A percentile compares a stretch with the other conserved stretches of the same genome.
Evolutionary conservation across 1,140 invertebrate species (phyloP).

Genomic region (Apis laboriosa): DNA sequence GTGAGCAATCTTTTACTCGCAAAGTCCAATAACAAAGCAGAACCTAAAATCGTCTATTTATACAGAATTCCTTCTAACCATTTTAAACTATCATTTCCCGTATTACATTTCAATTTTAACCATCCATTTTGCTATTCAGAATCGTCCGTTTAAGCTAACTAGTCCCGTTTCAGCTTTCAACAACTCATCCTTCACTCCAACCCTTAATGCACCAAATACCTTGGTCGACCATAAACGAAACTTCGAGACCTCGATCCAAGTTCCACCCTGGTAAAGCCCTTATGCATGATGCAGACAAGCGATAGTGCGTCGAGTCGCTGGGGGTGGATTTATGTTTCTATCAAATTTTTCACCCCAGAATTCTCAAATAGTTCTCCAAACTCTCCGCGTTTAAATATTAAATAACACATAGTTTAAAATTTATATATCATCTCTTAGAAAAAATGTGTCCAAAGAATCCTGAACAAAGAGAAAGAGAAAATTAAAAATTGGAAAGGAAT

Average conservation of each 20-base stretch:
- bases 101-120: too few relatives aligned
- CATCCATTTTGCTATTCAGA: not conserved
- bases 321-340: too few relatives aligned
- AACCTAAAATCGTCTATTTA: not conserved
- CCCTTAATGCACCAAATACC: not conserved
- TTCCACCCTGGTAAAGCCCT: not conserved
- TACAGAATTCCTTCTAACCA: not conserved
- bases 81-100: constrained; percentile 4
- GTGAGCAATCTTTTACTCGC: too few relatives aligned
- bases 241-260: not conserved
- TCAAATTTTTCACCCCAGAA: too few relatives aligned
- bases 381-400: too few relatives aligned
- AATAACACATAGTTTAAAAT: too few relatives aligned
- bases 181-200: not conserved
- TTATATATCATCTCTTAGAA: too few relatives aligned
- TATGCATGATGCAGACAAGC: not conserved
- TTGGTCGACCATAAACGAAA: not conserved
- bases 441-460: too few relatives aligned
- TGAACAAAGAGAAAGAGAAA: too few relatives aligned
- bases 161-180: not conserved
- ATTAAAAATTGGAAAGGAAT: too few relatives aligned
- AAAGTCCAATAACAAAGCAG: not conserved
- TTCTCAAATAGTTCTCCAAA: too few relatives aligned
- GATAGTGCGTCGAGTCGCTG: too few relatives aligned
- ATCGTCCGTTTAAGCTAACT: not conserved